Conservation (phyloP, 2,113 vertebrate species). For the Abramis brama region DNA sequence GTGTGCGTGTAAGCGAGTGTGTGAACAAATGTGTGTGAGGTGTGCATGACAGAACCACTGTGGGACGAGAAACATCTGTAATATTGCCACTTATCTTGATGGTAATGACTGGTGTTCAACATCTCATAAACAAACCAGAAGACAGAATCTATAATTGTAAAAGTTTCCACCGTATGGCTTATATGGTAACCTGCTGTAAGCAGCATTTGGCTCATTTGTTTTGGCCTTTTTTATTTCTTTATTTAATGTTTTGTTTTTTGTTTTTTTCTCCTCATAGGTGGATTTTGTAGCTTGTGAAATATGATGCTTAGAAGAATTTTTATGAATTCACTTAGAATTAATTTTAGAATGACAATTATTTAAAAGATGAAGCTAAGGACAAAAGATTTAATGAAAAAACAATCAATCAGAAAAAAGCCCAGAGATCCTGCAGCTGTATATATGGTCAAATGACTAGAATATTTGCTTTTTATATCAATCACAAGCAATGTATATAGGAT, state of each 20-base stretch:
- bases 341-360: slow-evolving; percentile 70
- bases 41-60: slow-evolving; percentile 45
- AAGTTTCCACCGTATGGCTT: slow-evolving; percentile 60
- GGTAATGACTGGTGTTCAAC: slow-evolving; percentile 41
- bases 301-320: slow-evolving; percentile 66
- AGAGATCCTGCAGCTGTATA: slow-evolving; percentile 75
- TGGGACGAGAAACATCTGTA: slow-evolving; percentile 40
- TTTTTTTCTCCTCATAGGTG: slow-evolving; percentile 69
- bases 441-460: slow-evolving; percentile 73
- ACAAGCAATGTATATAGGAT: slow-evolving; percentile 82
- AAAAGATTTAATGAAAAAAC: slow-evolving; percentile 41
- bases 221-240: slow-evolving; percentile 52
- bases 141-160: slow-evolving; percentile 72
- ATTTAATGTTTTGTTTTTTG: neutral
- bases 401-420: slow-evolving; percentile 54
- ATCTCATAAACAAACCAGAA: slow-evolving; percentile 29
- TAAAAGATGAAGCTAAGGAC: slow-evolving; percentile 43
- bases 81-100: slow-evolving; percentile 34
- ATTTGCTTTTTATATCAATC: slow-evolving; percentile 76
- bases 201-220: slow-evolving; percentile 64
- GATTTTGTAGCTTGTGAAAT: slow-evolving; percentile 81
- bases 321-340: slow-evolving; percentile 65
- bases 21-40: neutral
- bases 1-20: slow-evolving; percentile 41
- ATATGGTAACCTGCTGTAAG: slow-evolving; percentile 43